Conservation (phyloP, 1,140 invertebrate species). For the Andricus grossulariae region DNA sequence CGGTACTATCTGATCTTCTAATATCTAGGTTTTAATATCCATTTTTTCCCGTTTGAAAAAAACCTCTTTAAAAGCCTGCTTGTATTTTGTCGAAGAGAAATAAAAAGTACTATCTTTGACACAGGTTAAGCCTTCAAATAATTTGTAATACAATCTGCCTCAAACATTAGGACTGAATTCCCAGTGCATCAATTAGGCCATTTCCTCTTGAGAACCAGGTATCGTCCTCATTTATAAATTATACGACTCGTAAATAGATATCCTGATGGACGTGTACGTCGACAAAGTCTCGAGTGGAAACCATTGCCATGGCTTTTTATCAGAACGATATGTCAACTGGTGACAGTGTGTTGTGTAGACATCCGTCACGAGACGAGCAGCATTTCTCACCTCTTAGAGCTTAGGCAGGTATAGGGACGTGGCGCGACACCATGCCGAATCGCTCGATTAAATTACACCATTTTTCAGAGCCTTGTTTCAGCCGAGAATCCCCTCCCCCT, state of each 20-base stretch:
- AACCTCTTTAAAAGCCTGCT: no score
- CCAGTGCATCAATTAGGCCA: no score
- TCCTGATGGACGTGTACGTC: neutral
- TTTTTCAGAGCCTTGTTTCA: conserved; percentile 60
- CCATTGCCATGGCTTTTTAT: conserved; percentile 60
- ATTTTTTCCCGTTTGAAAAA: no score
- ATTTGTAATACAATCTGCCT: no score
- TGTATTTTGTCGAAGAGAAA: no score
- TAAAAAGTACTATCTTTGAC: no score
- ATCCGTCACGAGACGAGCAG: conserved; percentile 61
- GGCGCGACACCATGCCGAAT: conserved; percentile 57
- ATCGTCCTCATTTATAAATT: neutral
- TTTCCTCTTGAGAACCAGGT: neutral
- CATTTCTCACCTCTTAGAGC: conserved; percentile 65
- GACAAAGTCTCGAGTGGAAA: conserved; percentile 42
- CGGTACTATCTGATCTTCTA: no score
- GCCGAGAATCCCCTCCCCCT: conserved; percentile 38
- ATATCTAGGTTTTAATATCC: no score
- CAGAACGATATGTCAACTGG: conserved; percentile 66
- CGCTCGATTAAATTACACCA: conserved; percentile 64
- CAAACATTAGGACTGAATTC: no score
- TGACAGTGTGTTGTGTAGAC: conserved; percentile 64
- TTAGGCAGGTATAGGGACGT: conserved; percentile 52
- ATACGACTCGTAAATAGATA: neutral
- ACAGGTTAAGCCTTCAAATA: no score